phyloP scores from a whole-genome alignment of 2,797 vertebrate genomes.

The Paramormyrops hopkinsi region DNA sequence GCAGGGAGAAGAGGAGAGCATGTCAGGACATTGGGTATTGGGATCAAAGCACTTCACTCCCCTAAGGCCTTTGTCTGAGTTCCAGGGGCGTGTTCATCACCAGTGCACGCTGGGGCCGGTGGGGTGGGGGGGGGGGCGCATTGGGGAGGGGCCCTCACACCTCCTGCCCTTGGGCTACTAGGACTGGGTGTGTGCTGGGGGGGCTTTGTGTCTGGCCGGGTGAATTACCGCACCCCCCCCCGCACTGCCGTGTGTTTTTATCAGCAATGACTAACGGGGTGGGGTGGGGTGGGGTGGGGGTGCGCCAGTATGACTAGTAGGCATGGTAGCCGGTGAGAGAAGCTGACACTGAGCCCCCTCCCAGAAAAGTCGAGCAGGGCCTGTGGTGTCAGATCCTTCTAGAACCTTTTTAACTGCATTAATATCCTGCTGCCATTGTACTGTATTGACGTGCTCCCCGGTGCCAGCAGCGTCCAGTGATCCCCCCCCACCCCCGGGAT shows the following conservation, averaged over 20 bases:
- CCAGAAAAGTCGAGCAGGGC: not conserved
- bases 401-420: not conserved
- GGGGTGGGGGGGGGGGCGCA: not conserved
- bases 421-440: not conserved
- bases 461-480: not conserved
- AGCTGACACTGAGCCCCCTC: not conserved
- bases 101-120: not conserved
- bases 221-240: conserved; percentile 39
- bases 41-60: not conserved
- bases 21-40: not conserved
- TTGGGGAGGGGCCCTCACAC: not conserved
- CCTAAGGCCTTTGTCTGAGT: not conserved
- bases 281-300: not conserved
- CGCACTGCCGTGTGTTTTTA: conserved; percentile 27
- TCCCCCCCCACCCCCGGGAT: not conserved
- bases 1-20: not conserved
- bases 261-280: conserved; percentile 33
- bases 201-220: conserved; percentile 44
- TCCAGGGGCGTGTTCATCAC: not conserved
- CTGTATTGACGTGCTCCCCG: not conserved
- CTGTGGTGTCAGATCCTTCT: not conserved
- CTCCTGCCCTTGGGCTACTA: not conserved
- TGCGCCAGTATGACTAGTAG: not conserved
- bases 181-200: not conserved
- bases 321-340: not conserved